Evolutionary conservation across 2,888 invertebrate species (phyloP), one percentile per base, ranked within the genome.

Genomic region (Julus scandinavius): DNA sequence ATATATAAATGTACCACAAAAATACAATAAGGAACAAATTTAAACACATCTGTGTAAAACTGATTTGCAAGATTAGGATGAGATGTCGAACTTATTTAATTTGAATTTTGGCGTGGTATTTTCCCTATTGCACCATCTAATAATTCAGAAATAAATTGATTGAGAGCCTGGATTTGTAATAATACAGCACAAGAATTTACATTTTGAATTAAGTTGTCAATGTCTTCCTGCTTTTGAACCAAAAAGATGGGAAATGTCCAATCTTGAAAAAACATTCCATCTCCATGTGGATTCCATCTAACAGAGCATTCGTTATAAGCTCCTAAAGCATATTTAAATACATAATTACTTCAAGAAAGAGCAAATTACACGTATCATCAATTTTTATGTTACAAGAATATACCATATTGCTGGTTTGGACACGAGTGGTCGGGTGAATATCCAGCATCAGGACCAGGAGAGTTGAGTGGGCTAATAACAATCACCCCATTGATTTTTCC

Each of bases 191-290:
- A 20, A 45, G 3, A 2, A 86, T 11, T 88, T 87, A 88, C 88
- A 40, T 83, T 88, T 54, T 88, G 20, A 87, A 88, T 38, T 20
- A 88, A 38, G 20, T 87, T 45, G 41, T 88, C 83, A 38, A 88
- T 72, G 50, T 88, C 87, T 1, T 17, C 80, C 54, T 88, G 80
- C 87, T 95, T 93, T 5, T 93, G 94, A 63, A 97, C 93, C 89
- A 95, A 95, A 92, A 97, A 97, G 90, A 98, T 95, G 0, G 98
- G 97, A 91, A 98, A 97, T n/a, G 95, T 95, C 91, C 97, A 96
- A 91, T 98, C 95, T 91, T 95, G 94, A 91, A 95, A 94, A 90
- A 98, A 92, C 17, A 98, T 92, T 1, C 95, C 95, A 17, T 95
- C 95, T 11, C 97, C 98, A 90, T 93, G 92, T 17, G 94, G 94